These are phyloP conservation scores for Parnassius smintheus DNA, from an alignment of 2,888 invertebrate genomes.

Conservation along the genomic window DNA sequence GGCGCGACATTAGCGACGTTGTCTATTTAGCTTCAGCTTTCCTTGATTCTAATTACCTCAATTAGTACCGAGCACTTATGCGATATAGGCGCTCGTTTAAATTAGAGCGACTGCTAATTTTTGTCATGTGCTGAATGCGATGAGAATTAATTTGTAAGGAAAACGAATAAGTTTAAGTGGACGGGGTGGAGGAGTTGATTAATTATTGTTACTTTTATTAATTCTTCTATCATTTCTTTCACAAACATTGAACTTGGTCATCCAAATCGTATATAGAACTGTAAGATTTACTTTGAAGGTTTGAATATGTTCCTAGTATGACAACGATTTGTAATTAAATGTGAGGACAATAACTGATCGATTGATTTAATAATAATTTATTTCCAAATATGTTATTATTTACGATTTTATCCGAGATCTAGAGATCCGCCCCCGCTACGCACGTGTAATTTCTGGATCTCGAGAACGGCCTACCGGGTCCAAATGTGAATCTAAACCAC, in stretches of 20 bases:
- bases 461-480: no score
- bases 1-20: conserved; percentile 38
- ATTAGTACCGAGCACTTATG: conserved; percentile 69
- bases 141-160: conserved; percentile 71
- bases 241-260: conserved; percentile 9
- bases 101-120: conserved; percentile 71
- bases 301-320: no score
- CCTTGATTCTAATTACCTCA: conserved; percentile 70
- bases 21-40: conserved; percentile 34
- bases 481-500: no score
- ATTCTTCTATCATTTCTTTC: background rate
- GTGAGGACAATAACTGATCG: conserved; percentile 16
- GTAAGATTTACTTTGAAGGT: no score
- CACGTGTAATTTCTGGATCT: no score
- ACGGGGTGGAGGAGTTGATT: background rate
- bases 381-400: conserved; percentile 15
- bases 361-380: conserved; percentile 22
- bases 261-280: background rate
- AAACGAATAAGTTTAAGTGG: conserved; percentile 49
- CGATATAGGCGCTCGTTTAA: conserved; percentile 64
- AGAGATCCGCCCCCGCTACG: no score
- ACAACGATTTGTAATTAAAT: no score
- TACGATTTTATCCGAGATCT: conserved; percentile 15
- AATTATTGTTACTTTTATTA: no score
- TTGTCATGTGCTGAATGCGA: conserved; percentile 67